Evolutionary conservation across 2,797 vertebrate genomes (phyloP), one percentile per base, ranked within the genome.

Genomic region (Galagoides demidoff): DNA sequence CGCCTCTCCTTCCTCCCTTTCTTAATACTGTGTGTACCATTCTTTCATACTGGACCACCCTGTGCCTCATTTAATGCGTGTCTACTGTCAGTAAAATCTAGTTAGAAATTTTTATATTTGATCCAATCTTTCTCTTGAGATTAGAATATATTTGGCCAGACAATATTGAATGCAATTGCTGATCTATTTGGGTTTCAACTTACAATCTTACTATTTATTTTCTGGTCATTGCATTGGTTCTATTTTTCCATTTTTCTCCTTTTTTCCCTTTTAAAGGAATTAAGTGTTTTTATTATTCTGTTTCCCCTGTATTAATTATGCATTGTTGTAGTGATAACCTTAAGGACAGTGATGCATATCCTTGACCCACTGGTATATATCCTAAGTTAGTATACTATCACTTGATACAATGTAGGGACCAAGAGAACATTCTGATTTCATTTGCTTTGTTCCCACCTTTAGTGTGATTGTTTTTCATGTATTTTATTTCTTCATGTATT

Each of bases 141-240:
- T 77, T 84, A 83, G 87, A 79, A 31, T 88, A 61, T 31, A 29
- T 74, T 59, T 63, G 73, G 68, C 27, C 27, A 63, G 37, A 34
- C 77, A 63, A 63, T 70, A 85, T 3, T 34, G 85, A 89, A 25
- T 76, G 10, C 0, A 27, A 27, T 43, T 71, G 27, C 59, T 23
- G 37, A 83, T 86, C 59, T 82, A 57, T 86, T 43, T 82, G 45
- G 31, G 45, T 89, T 90, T 83, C 8, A 31, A 3, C n/a, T 39
- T 87, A 25, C 20, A 77, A 27, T 90, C 82, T 83, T 83, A 76
- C 22, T 74, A 31, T 94, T 73, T 86, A 79, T 45, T 89, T 81
- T 92, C 59, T 66, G 31, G 31, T 66, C 64, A 19, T n/a, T 66
- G 31, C 63, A n/a, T 66, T 66, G n/a, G 29, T 19, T 16, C 16